Evolutionary conservation across 2,113 vertebrate genomes (phyloP), one percentile per base, ranked within the genome.

Genomic region (Burhinus oedicnemus): DNA sequence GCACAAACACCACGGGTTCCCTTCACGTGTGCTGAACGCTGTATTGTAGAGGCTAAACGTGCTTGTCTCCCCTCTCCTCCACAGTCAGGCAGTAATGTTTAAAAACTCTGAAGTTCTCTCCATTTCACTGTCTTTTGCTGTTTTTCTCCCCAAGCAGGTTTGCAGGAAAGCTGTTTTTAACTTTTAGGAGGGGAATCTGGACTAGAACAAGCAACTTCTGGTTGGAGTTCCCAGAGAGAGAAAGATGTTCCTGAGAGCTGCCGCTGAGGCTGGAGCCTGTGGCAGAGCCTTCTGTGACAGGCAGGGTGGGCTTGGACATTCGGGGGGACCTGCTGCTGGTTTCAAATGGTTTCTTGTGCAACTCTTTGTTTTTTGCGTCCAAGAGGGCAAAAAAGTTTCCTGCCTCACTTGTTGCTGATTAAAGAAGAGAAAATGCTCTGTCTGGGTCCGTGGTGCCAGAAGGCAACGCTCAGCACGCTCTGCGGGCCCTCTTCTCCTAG

Each of bases 191-290:
- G 38, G 26, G 71, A 78, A 74, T 22, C 29, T 45, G 32, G 18
- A 45, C 25, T 71, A 47, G 65, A 60, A 42, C 0, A 3, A 69
- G 5, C 34, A 65, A 64, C 61, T 78, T 82, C 27, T 40, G 12
- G 11, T 42, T 79, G 17, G 36, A 72, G n/a, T 3, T 87, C 26
- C 29, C 15, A 29, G 44, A 32, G 34, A 16, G 7, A 47, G 15
- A 49, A 79, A 66, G 25, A 5, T 64, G 49, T 60, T 89, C 36
- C 26, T 74, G 44, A 29, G 14, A 77, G 62, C 69, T 80, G 16
- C 11, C 3, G 4, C 26, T 70, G 62, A 70, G 29, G 38, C 17
- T 47, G 22, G 29, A 29, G 19, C 1, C 0, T 9, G 19, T 40
- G 20, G 12, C 38, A 75, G 14, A 89, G 38, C 17, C 36, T 83